phyloP scores from a whole-genome alignment of 37 sponge, comb jelly and placozoan species.

The Beroe ovata region DNA sequence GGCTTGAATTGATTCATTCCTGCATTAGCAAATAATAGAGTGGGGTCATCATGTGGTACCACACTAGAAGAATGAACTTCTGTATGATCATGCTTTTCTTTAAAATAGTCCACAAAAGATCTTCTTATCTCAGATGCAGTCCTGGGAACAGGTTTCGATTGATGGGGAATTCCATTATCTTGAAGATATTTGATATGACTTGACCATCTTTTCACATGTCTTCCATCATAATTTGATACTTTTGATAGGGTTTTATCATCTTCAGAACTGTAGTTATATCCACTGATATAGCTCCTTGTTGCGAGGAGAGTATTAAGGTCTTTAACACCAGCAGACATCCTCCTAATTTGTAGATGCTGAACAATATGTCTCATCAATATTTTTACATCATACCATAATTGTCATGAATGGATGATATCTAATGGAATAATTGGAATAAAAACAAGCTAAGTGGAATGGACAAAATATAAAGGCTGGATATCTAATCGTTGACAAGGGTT shows the following conservation, averaged over 20 bases:
- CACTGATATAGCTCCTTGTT: constrained; percentile 34
- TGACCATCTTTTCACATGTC: constrained; percentile 43
- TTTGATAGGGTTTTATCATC: not conserved
- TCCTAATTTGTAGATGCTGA: not conserved
- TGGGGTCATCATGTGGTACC: constrained; percentile 90
- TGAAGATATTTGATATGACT: constrained; percentile 38
- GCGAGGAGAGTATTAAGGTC: constrained; percentile 20
- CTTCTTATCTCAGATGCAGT: constrained; percentile 52
- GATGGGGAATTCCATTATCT: not conserved
- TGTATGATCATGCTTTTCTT: constrained; percentile 71
- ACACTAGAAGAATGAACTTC: constrained; percentile 86
- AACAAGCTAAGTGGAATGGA: too few species aligned
- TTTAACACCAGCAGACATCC: not conserved
- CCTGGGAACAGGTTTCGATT: not conserved
- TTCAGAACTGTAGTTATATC: constrained; percentile 33
- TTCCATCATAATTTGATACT: not conserved
- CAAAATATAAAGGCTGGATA: too few species aligned
- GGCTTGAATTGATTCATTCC: constrained; percentile 99
- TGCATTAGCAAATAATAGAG: constrained; percentile 96
- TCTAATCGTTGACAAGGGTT: too few species aligned
- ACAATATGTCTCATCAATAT: constrained; percentile 35
- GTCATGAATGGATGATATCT: too few species aligned
- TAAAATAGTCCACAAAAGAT: constrained; percentile 88
- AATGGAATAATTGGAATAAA: too few species aligned
- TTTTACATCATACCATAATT: too few species aligned